Evolutionary conservation across 2,888 invertebrate species (phyloP), one percentile per base, ranked within the genome.

Genomic region (Himalopsyche anomala): DNA sequence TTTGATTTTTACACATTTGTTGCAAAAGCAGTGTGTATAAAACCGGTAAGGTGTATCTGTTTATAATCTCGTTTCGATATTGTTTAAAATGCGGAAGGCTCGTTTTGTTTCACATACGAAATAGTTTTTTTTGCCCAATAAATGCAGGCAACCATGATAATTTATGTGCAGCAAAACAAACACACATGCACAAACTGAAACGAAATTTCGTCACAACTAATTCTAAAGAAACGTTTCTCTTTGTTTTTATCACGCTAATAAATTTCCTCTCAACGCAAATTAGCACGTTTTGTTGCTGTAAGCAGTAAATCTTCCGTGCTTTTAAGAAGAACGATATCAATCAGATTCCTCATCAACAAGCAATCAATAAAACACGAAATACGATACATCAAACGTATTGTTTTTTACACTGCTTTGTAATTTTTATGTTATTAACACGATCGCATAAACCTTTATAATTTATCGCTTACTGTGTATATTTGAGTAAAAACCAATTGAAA

Each of bases 111-210:
- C 40, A 74, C 15, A 82, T 17, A 17, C 51, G 82, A 55, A 82
- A 85, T 40, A 82, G 55, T 28, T 28, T 28, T 62, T 28, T 87
- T 82, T 86, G 86, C 85, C 84, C 87, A 87, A 87, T 84, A 86
- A 86, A 83, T 62, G 79, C 87, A 82, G 38, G 84, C 85, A 85
- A 85, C 83, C 87, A 82, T 85, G 85, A 28, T 74, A 62, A 74
- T 74, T 74, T 74, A 74, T 74, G 36, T 74, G 19, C 74, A 74
- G 74, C 4, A 74, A 36, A 69, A 74, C 12, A 74, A 74, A 74
- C 38, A 74, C 74, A 74, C 38, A 36, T 38, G 74, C 36, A 74
- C 36, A 74, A 28, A 38, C 74, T 74, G 74, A 74, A 74, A 74
- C 74, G 74, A 74, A 38, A 74, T 74, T 74, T 74, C 74, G 74